phyloP scores from a whole-genome alignment of 2,888 invertebrate genomes.

The Xestia ashworthii region DNA sequence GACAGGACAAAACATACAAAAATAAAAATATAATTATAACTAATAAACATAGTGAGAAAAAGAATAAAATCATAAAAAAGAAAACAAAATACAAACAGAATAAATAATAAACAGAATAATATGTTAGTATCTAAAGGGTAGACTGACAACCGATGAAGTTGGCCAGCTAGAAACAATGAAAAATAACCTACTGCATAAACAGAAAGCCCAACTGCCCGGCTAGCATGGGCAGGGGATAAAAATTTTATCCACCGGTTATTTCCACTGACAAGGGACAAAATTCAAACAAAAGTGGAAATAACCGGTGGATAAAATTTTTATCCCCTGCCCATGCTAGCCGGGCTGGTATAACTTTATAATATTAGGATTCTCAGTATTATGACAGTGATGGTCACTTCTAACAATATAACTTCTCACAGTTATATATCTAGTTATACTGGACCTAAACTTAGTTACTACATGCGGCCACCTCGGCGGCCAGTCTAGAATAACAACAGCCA shows the following conservation, averaged over 20 bases:
- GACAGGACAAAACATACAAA: too few species aligned
- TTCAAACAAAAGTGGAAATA: too few species aligned
- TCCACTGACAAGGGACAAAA: too few species aligned
- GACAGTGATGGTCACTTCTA: not conserved
- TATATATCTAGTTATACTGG: not conserved
- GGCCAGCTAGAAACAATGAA: not conserved
- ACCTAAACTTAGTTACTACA: slow-evolving; percentile 12
- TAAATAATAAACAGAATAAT: not conserved
- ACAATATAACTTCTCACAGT: slow-evolving; percentile 5
- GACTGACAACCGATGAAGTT: not conserved
- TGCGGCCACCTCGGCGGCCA: not conserved
- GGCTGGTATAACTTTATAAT: not conserved
- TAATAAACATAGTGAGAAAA: too few species aligned
- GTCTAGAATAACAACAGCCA: slow-evolving; percentile 27
- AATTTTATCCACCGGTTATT: too few species aligned
- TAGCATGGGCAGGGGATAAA: too few species aligned
- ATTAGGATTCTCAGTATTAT: not conserved
- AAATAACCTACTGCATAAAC: not conserved
- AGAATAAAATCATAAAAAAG: too few species aligned
- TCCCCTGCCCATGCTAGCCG: too few species aligned
- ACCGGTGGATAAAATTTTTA: too few species aligned
- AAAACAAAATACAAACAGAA: too few species aligned
- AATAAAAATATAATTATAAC: too few species aligned
- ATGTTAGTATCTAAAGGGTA: not conserved
- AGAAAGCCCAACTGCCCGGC: not conserved